Conservation (phyloP, 2,113 vertebrate species). For the Neomonachus schauinslandi region DNA sequence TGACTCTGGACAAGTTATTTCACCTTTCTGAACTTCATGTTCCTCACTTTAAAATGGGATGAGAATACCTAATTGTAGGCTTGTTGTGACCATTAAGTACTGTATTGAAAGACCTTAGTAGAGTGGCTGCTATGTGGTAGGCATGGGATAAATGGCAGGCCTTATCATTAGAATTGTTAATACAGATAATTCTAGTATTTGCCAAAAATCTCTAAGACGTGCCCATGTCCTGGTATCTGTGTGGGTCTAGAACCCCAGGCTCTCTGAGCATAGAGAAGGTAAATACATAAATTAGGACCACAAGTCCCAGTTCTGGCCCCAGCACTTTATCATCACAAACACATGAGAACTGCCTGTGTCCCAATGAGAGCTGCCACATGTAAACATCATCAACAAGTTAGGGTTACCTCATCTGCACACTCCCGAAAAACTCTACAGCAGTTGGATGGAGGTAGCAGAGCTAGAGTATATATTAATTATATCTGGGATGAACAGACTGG, state of each 20-base stretch:
- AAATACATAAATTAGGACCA: neutral
- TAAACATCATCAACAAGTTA: neutral
- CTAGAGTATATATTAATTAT: neutral
- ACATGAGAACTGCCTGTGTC: neutral
- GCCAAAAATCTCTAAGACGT: neutral
- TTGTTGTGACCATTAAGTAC: neutral
- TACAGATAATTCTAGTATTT: neutral
- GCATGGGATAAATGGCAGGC: neutral
- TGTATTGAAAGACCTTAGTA: neutral
- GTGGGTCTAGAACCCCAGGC: neutral
- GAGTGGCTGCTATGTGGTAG: neutral
- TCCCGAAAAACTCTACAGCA: neutral
- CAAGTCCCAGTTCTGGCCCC: neutral
- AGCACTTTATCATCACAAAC: neutral
- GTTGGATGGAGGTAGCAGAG: neutral
- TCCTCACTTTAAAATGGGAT: constrained; percentile 17
- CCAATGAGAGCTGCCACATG: neutral
- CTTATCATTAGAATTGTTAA: neutral
- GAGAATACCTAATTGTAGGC: neutral
- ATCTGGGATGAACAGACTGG: neutral
- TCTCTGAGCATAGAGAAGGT: neutral
- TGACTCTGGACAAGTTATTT: neutral
- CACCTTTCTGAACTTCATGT: neutral
- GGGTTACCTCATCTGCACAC: neutral
- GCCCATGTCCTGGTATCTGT: neutral